phyloP scores from a whole-genome alignment of 2,888 invertebrate species.

The Dicyrtoma fusca region DNA sequence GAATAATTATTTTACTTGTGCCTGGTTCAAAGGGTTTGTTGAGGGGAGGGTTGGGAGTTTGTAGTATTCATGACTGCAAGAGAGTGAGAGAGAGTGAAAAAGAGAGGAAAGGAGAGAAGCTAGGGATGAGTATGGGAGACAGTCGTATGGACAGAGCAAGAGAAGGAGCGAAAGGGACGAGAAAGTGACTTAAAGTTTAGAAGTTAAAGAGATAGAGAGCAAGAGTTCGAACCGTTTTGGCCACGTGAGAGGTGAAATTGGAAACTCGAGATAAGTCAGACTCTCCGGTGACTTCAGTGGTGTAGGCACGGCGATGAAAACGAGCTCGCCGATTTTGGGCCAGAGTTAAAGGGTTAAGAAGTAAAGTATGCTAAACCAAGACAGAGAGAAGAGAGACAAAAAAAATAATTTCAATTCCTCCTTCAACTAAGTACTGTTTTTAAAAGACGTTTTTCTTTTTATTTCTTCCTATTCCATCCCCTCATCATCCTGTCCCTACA shows the following conservation, averaged over 20 bases:
- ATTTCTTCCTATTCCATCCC: neutral
- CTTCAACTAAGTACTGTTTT: too few species aligned
- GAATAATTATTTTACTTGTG: too few species aligned
- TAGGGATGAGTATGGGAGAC: neutral
- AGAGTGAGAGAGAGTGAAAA: neutral
- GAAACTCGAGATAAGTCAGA: slow-evolving; percentile 55
- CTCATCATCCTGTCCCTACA: too few species aligned
- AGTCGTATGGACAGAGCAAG: neutral
- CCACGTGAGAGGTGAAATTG: slow-evolving; percentile 56
- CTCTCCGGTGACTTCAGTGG: slow-evolving; percentile 59
- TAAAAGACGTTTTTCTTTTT: neutral
- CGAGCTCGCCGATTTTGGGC: slow-evolving; percentile 83
- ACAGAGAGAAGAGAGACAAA: slow-evolving; percentile 19
- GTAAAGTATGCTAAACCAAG: slow-evolving; percentile 65
- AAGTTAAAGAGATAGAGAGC: slow-evolving; percentile 18
- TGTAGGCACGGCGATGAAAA: slow-evolving; percentile 79
- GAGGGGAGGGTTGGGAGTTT: too few species aligned
- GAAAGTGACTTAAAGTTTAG: neutral
- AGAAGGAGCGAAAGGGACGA: neutral
- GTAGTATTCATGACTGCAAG: neutral
- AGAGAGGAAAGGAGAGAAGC: neutral
- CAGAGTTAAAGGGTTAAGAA: slow-evolving; percentile 82
- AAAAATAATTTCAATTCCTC: slow-evolving; percentile 5
- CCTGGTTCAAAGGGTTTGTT: too few species aligned
- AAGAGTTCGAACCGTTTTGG: slow-evolving; percentile 56